Evolutionary conservation across 2,888 invertebrate genomes (phyloP), one percentile per base, ranked within the genome.

Genomic region (Drosophila monieri): DNA sequence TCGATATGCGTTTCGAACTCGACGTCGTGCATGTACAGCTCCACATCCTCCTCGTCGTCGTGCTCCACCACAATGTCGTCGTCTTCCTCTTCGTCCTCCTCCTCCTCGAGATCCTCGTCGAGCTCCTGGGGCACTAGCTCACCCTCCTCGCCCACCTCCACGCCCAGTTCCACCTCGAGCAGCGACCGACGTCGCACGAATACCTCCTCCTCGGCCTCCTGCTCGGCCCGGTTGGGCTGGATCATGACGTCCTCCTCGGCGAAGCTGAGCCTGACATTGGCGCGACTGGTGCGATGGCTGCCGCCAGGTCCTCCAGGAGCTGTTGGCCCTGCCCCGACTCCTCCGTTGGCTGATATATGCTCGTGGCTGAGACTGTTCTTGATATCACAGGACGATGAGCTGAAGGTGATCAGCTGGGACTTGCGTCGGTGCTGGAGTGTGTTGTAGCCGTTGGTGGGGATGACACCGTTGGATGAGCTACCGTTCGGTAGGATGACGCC

Each of bases 311-410:
- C 37, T 15, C 52, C 41, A 1, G 43, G 1, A 6, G 67, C 73
- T 65, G 68, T 71, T 65, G 25, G 46, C 30, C 64, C 66, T 14
- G n/a, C n/a, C n/a, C n/a, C n/a, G n/a, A 18, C 66, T 12, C 49
- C 73, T 48, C 76, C 77, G n/a, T 57, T 54, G 39, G 74, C 74
- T 9, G 39, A 41, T 21, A 90, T 88, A 66, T 89, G 86, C 74
- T 91, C 91, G 74, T 90, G 90, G 64, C 89, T 91, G 69, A 90
- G 89, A 85, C 90, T 91, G 85, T 89, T 91, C 76, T 91, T 90
- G 74, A 90, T 91, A 88, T 91, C 91, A 88, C 91, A 90, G 77
- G 90, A 89, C 61, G 90, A 90, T 64, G 90, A 86, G 80, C 90
- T 91, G 72, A 91, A 91, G 44, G 90, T 91, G 52, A 91, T 91